These are phyloP conservation scores for Teleiodes luculella DNA, from an alignment of 2,888 invertebrate species.

Conservation along the genomic window DNA sequence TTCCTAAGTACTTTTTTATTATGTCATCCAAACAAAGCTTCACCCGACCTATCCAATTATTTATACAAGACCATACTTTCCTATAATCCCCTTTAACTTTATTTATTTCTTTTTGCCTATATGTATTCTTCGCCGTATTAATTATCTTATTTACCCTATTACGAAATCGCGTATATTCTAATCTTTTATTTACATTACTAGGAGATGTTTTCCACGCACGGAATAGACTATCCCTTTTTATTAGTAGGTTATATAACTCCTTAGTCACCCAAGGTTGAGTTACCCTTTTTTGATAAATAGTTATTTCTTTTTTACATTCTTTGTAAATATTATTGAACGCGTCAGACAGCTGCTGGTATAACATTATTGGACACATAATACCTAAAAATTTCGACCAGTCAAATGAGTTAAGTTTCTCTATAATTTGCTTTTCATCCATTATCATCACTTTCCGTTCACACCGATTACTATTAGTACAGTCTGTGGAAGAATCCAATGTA, in stretches of 20 bases:
- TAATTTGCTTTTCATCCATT: too few relatives aligned
- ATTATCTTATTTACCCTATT: conserved; percentile 5
- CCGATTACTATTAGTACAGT: not conserved
- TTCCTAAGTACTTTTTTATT: too few relatives aligned
- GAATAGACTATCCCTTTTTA: too few relatives aligned
- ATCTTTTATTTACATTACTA: conserved; percentile 6
- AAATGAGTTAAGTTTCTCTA: too few relatives aligned
- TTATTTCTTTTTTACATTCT: not conserved
- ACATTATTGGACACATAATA: conserved; percentile 8
- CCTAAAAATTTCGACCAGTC: too few relatives aligned
- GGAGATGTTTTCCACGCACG: conserved; percentile 11
- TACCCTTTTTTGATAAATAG: not conserved
- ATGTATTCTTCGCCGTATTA: too few relatives aligned
- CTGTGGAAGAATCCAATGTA: not conserved
- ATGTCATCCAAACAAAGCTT: too few relatives aligned
- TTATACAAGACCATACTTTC: too few relatives aligned
- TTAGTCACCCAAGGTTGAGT: conserved; percentile 13
- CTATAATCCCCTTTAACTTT: too few relatives aligned
- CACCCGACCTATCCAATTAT: too few relatives aligned
- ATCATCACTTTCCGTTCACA: too few relatives aligned
- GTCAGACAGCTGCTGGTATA: conserved; percentile 3
- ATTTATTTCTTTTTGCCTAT: not conserved
- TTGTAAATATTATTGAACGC: conserved; percentile 1
- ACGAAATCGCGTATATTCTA: conserved; percentile 6
- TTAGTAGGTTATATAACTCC: not conserved